Conservation (phyloP, 2,113 vertebrate genomes). For the Columbina picui region DNA sequence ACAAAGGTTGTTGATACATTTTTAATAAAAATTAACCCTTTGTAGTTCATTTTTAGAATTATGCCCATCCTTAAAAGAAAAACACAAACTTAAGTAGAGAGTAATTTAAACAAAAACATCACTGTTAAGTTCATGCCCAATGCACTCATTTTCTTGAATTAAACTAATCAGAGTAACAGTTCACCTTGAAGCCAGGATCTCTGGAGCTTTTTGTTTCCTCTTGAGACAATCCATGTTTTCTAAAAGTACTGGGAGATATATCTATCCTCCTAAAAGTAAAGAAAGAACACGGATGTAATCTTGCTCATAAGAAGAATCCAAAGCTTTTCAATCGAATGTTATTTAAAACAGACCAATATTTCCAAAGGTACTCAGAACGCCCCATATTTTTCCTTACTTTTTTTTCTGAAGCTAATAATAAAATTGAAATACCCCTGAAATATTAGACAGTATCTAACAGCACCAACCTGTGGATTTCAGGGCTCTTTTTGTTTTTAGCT, state of each 20-base stretch:
- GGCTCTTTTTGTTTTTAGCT: slow-evolving; percentile 94
- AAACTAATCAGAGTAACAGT: slow-evolving; percentile 84
- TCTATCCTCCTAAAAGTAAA: slow-evolving; percentile 89
- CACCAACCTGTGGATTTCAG: slow-evolving; percentile 97
- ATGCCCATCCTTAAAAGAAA: slow-evolving; percentile 93
- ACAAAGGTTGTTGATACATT: slow-evolving; percentile 91
- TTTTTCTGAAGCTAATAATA: neutral
- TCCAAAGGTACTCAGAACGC: neutral
- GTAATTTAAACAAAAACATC: slow-evolving; percentile 90
- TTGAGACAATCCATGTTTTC: slow-evolving; percentile 95
- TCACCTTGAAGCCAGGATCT: slow-evolving; percentile 98
- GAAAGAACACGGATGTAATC: neutral
- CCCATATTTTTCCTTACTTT: fast-evolving
- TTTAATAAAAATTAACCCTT: slow-evolving; percentile 96
- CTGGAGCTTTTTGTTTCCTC: slow-evolving; percentile 93
- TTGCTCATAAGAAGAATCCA: neutral
- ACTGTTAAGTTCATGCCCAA: slow-evolving; percentile 86
- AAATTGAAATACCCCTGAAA: neutral
- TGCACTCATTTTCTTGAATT: slow-evolving; percentile 78
- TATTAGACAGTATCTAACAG: neutral
- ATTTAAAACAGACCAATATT: neutral
- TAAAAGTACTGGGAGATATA: slow-evolving; percentile 99
- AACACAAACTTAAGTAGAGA: slow-evolving; percentile 93
- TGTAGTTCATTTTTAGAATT: slow-evolving; percentile 95
- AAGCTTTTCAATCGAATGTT: neutral